Percentiles rank a stretch among this genome's conserved stretches.
These are phyloP conservation scores for Pristionchus arcanus DNA, from an alignment of 2,888 invertebrate species.

Conservation along the genomic window DNA sequence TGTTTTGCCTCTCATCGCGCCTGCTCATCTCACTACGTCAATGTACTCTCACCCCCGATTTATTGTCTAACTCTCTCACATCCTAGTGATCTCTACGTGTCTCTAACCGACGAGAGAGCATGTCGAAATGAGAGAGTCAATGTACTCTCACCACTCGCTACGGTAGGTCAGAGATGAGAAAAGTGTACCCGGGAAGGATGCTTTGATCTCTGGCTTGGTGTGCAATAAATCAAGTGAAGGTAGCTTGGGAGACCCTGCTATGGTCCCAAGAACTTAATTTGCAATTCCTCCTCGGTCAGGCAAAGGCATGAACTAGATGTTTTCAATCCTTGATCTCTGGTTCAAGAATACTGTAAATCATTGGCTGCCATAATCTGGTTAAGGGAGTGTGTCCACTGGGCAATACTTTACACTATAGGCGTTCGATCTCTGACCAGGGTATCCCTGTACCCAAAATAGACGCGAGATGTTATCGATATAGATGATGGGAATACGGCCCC, in stretches of 20 bases:
- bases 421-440: not conserved
- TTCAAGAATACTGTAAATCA: not conserved
- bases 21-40: not conserved
- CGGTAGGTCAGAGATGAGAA: not conserved
- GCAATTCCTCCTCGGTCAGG: no score
- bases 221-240: not conserved
- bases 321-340: no score
- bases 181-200: not conserved
- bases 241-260: no score
- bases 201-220: not conserved
- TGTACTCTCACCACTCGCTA: not conserved
- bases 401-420: no score
- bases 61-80: no score
- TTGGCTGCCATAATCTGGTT: no score
- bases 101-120: no score
- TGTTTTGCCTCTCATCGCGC: not conserved
- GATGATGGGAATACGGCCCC: not conserved
- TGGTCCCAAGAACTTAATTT: not conserved
- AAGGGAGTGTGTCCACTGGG: no score
- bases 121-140: no score
- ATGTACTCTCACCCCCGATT: not conserved
- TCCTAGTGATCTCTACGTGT: no score
- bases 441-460: conserved; percentile 9
- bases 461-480: not conserved
- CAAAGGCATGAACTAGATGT: no score